A percentile compares a stretch with the other conserved stretches of the same genome.
Conservation (phyloP, 2,113 vertebrate genomes). For the Tychaedon coryphoeus region DNA sequence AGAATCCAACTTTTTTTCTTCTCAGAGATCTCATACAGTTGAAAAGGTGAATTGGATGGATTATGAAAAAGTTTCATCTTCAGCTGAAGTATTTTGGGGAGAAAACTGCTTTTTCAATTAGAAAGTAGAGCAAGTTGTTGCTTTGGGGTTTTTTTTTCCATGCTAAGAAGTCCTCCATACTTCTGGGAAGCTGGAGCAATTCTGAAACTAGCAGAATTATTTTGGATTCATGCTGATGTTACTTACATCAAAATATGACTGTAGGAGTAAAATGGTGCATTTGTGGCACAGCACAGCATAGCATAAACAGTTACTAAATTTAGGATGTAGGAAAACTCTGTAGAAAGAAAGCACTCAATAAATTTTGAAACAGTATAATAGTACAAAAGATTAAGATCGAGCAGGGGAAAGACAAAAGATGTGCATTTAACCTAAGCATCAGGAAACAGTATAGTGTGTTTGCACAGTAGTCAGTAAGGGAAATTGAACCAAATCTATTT, state of each 20-base stretch:
- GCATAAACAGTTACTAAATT: not conserved
- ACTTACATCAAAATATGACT: not conserved
- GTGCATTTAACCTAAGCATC: not conserved
- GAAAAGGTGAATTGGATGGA: not conserved
- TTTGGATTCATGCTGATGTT: not conserved
- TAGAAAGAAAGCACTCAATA: not conserved
- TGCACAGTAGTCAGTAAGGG: not conserved
- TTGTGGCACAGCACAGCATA: not conserved
- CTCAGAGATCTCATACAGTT: not conserved
- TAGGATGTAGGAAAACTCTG: not conserved
- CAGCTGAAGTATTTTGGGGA: not conserved
- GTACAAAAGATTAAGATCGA: not conserved
- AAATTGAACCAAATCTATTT: not conserved
- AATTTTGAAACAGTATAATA: not conserved
- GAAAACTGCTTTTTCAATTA: not conserved
- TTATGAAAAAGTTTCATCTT: not conserved
- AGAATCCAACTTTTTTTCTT: not conserved
- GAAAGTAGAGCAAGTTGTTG: not conserved
- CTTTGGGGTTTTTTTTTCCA: not conserved
- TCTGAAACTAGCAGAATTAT: not conserved
- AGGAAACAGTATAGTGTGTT: constrained; percentile 6
- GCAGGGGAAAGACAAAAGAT: not conserved
- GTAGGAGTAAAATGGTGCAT: not conserved
- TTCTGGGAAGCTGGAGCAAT: not conserved
- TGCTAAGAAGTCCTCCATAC: not conserved